Evolutionary conservation across 2,113 vertebrate species (phyloP).

Genomic region (Hystrix cristata): DNA sequence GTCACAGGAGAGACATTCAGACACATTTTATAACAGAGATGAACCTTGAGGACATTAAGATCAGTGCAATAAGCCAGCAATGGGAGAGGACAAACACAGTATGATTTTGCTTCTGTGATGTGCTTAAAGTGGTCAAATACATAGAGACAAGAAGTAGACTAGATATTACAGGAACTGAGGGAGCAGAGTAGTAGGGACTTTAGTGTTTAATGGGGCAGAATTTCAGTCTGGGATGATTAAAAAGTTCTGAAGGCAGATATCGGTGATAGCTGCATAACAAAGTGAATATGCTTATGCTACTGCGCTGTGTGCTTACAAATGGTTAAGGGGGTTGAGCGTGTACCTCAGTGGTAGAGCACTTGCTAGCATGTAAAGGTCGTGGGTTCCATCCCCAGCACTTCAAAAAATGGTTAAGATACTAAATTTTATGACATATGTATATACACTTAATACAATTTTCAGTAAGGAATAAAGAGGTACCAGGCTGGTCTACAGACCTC

Average conservation of each 20-base stretch:
- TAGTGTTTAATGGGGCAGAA: not conserved
- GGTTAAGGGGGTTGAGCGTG: not conserved
- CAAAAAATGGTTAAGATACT: not conserved
- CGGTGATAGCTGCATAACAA: not conserved
- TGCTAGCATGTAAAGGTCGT: not conserved
- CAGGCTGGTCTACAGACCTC: not conserved
- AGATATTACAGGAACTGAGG: not conserved
- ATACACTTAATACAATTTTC: not conserved
- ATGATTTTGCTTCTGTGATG: not conserved
- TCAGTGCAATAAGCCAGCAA: not conserved
- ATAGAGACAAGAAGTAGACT: not conserved
- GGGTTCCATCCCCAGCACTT: not conserved
- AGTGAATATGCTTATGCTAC: not conserved
- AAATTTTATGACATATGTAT: not conserved
- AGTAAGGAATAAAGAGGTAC: not conserved
- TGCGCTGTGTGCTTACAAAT: not conserved
- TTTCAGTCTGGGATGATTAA: not conserved
- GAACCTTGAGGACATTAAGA: not conserved
- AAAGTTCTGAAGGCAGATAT: not conserved
- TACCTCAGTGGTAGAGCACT: not conserved
- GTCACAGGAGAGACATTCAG: not conserved
- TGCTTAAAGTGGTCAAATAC: not conserved
- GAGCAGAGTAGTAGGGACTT: too few species aligned
- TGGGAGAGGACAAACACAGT: not conserved
- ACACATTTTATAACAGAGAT: not conserved